These are phyloP conservation scores for Lasioglossum lativentre DNA, from an alignment of 2,888 invertebrate genomes.

Conservation along the genomic window DNA sequence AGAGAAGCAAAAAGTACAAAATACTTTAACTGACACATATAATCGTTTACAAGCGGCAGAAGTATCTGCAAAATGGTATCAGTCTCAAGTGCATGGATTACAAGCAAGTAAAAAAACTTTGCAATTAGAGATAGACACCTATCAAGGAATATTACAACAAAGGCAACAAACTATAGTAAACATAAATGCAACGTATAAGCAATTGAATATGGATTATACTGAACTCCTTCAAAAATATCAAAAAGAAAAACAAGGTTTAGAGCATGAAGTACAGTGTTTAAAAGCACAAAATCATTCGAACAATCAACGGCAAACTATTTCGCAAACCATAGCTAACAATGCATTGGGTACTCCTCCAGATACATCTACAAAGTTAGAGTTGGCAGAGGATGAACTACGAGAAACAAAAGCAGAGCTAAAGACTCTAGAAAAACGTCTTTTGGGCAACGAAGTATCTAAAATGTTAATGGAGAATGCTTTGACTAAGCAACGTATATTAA, in stretches of 20 bases:
- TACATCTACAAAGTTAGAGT: slow-evolving; percentile 68
- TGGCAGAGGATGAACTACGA: slow-evolving; percentile 71
- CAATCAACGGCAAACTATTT: background rate
- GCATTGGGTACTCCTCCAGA: slow-evolving; percentile 38
- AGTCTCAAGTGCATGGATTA: slow-evolving; percentile 73
- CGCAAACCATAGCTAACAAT: slow-evolving; percentile 11
- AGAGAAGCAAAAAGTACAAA: slow-evolving; percentile 75
- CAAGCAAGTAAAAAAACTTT: slow-evolving; percentile 75
- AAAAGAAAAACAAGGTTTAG: slow-evolving; percentile 68
- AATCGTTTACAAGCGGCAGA: slow-evolving; percentile 69
- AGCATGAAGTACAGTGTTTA: slow-evolving; percentile 59
- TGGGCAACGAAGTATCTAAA: slow-evolving; percentile 68
- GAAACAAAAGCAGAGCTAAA: slow-evolving; percentile 67
- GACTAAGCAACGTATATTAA: slow-evolving; percentile 67
- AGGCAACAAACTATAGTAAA: slow-evolving; percentile 72
- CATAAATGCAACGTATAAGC: slow-evolving; percentile 71
- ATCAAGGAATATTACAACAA: slow-evolving; percentile 74
- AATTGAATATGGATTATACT: slow-evolving; percentile 70
- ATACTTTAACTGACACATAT: slow-evolving; percentile 70
- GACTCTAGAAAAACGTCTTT: slow-evolving; percentile 68
- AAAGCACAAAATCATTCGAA: slow-evolving; percentile 39
- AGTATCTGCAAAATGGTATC: slow-evolving; percentile 78
- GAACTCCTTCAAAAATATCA: slow-evolving; percentile 68
- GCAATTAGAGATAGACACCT: slow-evolving; percentile 75
- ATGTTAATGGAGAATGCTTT: slow-evolving; percentile 68